Percentiles rank a stretch among this genome's conserved stretches.
These are phyloP conservation scores for Salarias fasciatus DNA, from an alignment of 2,797 vertebrate genomes.

Conservation along the genomic window DNA sequence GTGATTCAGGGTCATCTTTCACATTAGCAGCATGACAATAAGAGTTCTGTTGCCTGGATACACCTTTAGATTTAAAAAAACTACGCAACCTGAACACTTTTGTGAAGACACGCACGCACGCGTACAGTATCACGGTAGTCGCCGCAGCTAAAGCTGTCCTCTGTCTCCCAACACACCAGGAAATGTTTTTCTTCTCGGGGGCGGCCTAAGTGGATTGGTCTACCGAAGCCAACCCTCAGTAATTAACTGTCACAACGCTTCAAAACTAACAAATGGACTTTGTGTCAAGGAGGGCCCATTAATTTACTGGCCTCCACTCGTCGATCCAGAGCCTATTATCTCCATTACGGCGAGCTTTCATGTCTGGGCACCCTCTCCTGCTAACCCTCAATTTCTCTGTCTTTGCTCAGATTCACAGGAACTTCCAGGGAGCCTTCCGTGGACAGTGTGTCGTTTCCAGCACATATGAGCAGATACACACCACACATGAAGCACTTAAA, in stretches of 20 bases:
- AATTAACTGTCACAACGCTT: slow-evolving; percentile 82
- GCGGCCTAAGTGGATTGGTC: slow-evolving; percentile 67
- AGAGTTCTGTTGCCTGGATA: slow-evolving; percentile 15
- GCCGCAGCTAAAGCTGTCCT: slow-evolving; percentile 48
- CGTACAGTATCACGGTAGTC: slow-evolving; percentile 21
- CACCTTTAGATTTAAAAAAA: slow-evolving; percentile 22
- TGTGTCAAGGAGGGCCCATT: slow-evolving; percentile 79
- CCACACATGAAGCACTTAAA: not conserved
- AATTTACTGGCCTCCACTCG: slow-evolving; percentile 74
- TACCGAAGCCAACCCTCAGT: slow-evolving; percentile 67
- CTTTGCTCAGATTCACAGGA: slow-evolving; percentile 41
- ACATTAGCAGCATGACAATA: slow-evolving; percentile 8
- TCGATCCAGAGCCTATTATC: slow-evolving; percentile 77
- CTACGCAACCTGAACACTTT: too few species aligned
- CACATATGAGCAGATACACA: not conserved
- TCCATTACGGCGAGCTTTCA: slow-evolving; percentile 70
- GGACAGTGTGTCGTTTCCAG: slow-evolving; percentile 7
- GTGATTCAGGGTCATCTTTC: not conserved
- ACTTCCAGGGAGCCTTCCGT: slow-evolving; percentile 15
- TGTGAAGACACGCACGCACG: not conserved
- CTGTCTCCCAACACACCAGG: slow-evolving; percentile 53
- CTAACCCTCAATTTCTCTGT: slow-evolving; percentile 44
- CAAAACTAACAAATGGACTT: slow-evolving; percentile 83
- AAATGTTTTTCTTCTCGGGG: slow-evolving; percentile 61
- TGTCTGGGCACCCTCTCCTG: slow-evolving; percentile 46